These are phyloP conservation scores for Gonocerus acuteangulatus DNA, from an alignment of 2,888 invertebrate species.

Conservation along the genomic window DNA sequence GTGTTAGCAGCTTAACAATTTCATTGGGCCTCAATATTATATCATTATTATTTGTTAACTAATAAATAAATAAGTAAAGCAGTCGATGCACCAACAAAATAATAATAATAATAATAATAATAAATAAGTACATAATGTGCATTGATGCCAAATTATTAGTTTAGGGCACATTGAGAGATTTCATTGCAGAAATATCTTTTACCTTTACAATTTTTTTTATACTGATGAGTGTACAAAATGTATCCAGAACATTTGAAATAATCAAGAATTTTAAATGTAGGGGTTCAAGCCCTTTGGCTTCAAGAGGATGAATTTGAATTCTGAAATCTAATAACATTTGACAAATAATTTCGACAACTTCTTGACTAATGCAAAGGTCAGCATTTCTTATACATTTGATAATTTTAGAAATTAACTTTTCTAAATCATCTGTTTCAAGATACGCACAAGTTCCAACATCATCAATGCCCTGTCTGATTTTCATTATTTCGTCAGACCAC, in stretches of 20 bases:
- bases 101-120: too few species aligned
- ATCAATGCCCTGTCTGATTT: not conserved
- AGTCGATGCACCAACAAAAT: too few species aligned
- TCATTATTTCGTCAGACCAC: not conserved
- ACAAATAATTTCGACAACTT: not conserved
- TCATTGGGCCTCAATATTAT: too few species aligned
- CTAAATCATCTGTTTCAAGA: not conserved
- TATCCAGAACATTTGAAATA: not conserved
- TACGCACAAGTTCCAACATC: not conserved
- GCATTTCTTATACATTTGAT: not conserved
- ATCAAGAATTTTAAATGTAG: constrained; percentile 6
- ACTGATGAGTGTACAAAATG: constrained; percentile 6
- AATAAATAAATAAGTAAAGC: too few species aligned
- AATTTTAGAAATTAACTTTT: not conserved
- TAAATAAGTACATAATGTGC: too few species aligned
- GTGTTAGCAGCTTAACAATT: too few species aligned
- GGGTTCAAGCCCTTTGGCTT: not conserved
- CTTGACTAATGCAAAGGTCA: not conserved
- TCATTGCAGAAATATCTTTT: not conserved
- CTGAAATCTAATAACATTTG: not conserved
- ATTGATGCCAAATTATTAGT: too few species aligned
- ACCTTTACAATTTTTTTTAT: constrained; percentile 3
- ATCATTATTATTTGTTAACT: too few species aligned
- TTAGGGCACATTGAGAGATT: too few species aligned
- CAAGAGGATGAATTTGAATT: not conserved